Conservation (phyloP, 2,797 vertebrate species). For the Prunella strophiata region DNA sequence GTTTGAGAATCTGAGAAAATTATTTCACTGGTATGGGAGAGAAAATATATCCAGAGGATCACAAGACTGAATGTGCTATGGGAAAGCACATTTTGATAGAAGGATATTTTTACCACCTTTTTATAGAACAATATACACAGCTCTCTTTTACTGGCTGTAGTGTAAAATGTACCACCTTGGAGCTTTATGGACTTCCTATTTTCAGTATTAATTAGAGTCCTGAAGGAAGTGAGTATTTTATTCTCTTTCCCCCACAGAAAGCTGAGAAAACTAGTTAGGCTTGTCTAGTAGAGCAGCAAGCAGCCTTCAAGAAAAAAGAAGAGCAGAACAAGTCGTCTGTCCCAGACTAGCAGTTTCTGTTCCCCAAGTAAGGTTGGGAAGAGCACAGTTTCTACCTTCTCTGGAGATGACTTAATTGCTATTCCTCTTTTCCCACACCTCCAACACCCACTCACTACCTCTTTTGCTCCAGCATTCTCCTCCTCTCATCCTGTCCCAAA, state of each 20-base stretch:
- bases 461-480: not conserved
- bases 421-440: not conserved
- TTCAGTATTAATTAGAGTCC: not conserved
- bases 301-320: not conserved
- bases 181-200: not conserved
- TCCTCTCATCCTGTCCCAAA: not conserved
- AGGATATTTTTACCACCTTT: not conserved
- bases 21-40: not conserved
- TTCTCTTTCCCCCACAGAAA: not conserved
- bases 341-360: not conserved
- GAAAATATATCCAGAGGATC: not conserved
- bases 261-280: not conserved
- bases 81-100: not conserved
- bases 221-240: not conserved
- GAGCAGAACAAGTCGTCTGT: not conserved
- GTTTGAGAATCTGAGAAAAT: not conserved
- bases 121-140: not conserved
- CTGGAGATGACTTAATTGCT: not conserved
- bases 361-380: not conserved
- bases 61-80: not conserved
- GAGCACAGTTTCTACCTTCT: not conserved
- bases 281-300: not conserved
- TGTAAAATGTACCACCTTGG: not conserved
- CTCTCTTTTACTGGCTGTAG: not conserved
- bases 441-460: not conserved